phyloP scores from a whole-genome alignment of 2,113 vertebrate genomes.

The Chauna torquata region DNA sequence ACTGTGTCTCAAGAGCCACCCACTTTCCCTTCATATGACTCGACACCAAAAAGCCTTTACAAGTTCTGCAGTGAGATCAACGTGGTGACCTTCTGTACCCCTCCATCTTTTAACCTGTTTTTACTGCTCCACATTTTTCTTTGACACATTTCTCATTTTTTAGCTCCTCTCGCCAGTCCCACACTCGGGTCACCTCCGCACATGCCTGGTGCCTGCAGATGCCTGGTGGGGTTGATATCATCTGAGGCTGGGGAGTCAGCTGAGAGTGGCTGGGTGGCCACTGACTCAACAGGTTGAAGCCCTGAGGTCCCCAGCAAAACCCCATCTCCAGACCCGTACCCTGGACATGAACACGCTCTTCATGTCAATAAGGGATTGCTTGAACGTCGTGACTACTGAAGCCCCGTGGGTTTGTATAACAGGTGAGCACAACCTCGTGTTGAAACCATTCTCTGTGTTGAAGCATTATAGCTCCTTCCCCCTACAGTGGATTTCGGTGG shows the following conservation, averaged over 20 bases:
- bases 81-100: background rate
- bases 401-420: background rate
- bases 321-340: background rate
- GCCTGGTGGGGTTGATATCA: background rate
- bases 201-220: background rate
- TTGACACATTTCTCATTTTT: background rate
- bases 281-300: background rate
- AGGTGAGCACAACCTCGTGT: background rate
- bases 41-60: background rate
- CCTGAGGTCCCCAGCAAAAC: background rate
- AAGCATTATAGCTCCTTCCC: background rate
- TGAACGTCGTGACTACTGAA: accelerated
- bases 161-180: background rate
- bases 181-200: accelerated
- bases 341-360: background rate
- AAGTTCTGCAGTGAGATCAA: background rate
- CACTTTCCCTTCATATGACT: constrained; percentile 40
- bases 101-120: background rate
- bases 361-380: background rate
- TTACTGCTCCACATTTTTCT: background rate
- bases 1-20: constrained; percentile 37
- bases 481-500: background rate
- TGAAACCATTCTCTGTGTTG: background rate
- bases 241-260: background rate
- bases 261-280: background rate